Base-by-base conservation (phyloP, 2,888 invertebrate genomes). In the Napeogenes inachia region DNA sequence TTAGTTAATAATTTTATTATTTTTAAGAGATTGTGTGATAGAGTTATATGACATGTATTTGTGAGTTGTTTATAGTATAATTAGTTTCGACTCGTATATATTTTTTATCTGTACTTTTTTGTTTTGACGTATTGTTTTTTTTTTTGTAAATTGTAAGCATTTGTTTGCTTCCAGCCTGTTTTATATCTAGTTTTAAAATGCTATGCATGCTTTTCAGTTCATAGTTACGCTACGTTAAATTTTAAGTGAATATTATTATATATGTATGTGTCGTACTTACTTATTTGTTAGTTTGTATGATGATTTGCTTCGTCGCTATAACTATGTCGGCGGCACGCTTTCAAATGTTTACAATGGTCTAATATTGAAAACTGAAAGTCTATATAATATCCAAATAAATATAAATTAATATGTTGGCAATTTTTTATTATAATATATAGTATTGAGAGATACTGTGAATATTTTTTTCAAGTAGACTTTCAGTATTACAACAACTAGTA, bases 131-230 rank as follows among this genome's bases (percentile, higher is more conserved):
- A 73, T 74, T 69, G 71, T 69, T 73, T 69, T 71, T 70, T 70
- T 69, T 78, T 85, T 85, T 90, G 90, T 90, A 87, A 90, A 89
- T 90, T 90, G 90, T 90, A 90, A 90, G 90, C 90, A 90, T 90
- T 89, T 90, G 90, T 88, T 86, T 87, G 90, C 89, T 89, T 89
- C 72, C 80, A 84, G 87, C 84, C 86, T 77, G 78, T 77, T 75
- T 76, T 70, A 70, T 75, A 73, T 76, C 66, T 78, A 77, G 78
- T 72, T 78, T 77, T 75, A 84, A 81, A 84, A 82, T 75, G 86
- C 88, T 89, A 86, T 89, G 90, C 90, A 89, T 90, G 90, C 90
- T 89, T 88, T 82, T 87, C 89, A 89, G 89, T 89, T 88, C 89
- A 87, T 88, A 87, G 82, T 68, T 84, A 82, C 79, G 89, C 89